Evolutionary conservation across 1,140 invertebrate genomes (phyloP).

Genomic region (Trichoplusia ni): DNA sequence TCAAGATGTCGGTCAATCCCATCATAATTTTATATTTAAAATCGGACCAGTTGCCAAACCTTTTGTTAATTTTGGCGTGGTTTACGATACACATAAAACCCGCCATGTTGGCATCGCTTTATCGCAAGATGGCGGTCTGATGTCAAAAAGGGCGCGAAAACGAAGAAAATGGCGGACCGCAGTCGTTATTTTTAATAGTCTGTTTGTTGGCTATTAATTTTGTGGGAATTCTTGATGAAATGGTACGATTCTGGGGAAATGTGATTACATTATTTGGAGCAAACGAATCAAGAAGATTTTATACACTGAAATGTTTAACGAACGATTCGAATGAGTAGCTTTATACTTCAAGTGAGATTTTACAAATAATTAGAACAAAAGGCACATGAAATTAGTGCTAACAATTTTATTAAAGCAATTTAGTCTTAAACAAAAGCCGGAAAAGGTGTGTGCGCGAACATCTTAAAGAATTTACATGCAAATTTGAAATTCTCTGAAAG

Average conservation of each 20-base stretch:
- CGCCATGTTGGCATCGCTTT: slow-evolving; percentile 40
- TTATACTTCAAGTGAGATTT: too few relatives aligned
- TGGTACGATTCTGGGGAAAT: background rate
- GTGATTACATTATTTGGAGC: background rate
- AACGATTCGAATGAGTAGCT: too few relatives aligned
- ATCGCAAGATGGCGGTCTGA: slow-evolving; percentile 39
- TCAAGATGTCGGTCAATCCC: slow-evolving; percentile 31
- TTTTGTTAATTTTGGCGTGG: slow-evolving; percentile 50
- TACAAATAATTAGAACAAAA: too few relatives aligned
- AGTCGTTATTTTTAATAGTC: slow-evolving; percentile 35
- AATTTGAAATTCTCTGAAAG: slow-evolving; percentile 19
- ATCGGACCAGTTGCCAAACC: slow-evolving; percentile 45
- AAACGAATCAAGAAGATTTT: background rate
- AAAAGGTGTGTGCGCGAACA: slow-evolving; percentile 4
- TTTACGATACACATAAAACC: slow-evolving; percentile 41
- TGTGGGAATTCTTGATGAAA: slow-evolving; percentile 25
- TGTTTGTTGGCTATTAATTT: slow-evolving; percentile 35
- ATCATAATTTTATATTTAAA: slow-evolving; percentile 53
- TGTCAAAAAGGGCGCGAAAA: slow-evolving; percentile 45
- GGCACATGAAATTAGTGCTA: background rate
- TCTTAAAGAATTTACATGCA: slow-evolving; percentile 17
- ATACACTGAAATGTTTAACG: background rate
- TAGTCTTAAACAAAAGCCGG: background rate
- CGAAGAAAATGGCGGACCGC: slow-evolving; percentile 29
- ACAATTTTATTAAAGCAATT: background rate